Evolutionary conservation across 2,113 vertebrate species (phyloP).

Genomic region (Burhinus oedicnemus): DNA sequence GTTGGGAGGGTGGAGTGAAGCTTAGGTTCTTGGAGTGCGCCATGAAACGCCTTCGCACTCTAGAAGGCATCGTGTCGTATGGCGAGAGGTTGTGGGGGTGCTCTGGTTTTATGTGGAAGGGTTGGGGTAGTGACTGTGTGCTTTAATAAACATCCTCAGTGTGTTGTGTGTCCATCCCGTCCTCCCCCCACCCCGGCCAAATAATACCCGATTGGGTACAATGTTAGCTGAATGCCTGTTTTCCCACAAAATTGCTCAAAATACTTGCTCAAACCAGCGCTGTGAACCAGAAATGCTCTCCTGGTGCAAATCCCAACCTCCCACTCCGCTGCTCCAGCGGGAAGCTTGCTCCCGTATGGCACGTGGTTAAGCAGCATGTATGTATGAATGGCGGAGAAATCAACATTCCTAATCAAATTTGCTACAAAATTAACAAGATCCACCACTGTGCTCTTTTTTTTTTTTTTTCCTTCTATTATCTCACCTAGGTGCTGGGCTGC

Average conservation of each 20-base stretch:
- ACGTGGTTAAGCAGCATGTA: too few species aligned
- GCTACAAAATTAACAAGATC: slow-evolving; percentile 36
- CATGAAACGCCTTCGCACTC: neutral
- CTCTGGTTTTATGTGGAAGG: slow-evolving; percentile 55
- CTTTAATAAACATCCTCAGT: slow-evolving; percentile 61
- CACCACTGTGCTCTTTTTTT: neutral
- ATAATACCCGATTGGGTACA: neutral
- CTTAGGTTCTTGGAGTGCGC: neutral
- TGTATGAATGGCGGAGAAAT: neutral
- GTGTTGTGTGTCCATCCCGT: too few species aligned
- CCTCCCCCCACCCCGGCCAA: slow-evolving; percentile 17
- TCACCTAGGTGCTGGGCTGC: neutral
- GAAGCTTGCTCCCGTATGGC: neutral
- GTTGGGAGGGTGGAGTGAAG: neutral
- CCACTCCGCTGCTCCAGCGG: neutral
- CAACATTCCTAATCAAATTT: neutral
- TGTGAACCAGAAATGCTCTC: slow-evolving; percentile 25
- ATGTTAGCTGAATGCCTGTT: slow-evolving; percentile 54
- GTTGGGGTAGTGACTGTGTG: slow-evolving; percentile 56
- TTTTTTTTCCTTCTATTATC: neutral
- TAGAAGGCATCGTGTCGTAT: slow-evolving; percentile 29
- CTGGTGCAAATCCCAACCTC: slow-evolving; percentile 9
- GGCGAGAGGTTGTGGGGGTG: slow-evolving; percentile 48
- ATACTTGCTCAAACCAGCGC: neutral
- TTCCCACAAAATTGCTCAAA: slow-evolving; percentile 43